Percentiles rank a stretch among this genome's conserved stretches.
Evolutionary conservation across 2,113 vertebrate species (phyloP).

Genomic region (Euleptes europaea): DNA sequence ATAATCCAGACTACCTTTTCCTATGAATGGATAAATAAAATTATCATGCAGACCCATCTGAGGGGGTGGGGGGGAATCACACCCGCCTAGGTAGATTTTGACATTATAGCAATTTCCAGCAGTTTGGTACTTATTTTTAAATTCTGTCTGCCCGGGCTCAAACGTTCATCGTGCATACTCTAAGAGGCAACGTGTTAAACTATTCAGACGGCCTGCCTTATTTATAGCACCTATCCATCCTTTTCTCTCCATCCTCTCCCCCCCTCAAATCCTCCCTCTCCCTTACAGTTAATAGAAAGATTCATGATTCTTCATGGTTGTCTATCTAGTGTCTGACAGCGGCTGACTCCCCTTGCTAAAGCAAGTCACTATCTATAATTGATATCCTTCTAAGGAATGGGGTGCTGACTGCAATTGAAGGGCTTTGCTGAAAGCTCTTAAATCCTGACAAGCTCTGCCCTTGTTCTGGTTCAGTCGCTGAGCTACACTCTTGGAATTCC

Average conservation of each 20-base stretch:
- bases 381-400: conserved; percentile 98
- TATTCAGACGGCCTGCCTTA: conserved; percentile 69
- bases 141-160: not conserved
- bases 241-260: conserved; percentile 25
- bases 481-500: conserved; percentile 74
- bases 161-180: conserved; percentile 68
- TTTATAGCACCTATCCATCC: conserved; percentile 79
- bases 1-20: conserved; percentile 16
- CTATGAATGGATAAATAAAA: conserved; percentile 42
- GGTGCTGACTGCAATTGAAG: conserved; percentile 93
- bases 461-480: conserved; percentile 81
- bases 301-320: conserved; percentile 95
- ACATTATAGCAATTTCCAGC: conserved; percentile 1
- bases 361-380: conserved; percentile 99
- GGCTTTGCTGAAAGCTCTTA: conserved; percentile 95
- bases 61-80: not conserved
- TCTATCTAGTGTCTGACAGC: conserved; percentile 95
- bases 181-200: conserved; percentile 74
- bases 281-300: conserved; percentile 97
- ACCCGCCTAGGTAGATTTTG: conserved; percentile 40
- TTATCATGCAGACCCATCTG: conserved; percentile 13
- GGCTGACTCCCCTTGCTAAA: conserved; percentile 84
- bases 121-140: conserved; percentile 32
- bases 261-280: conserved; percentile 33
- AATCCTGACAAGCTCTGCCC: conserved; percentile 96